These are phyloP conservation scores for Etia nguti DNA, from an alignment of 2,113 vertebrate genomes.

Conservation along the genomic window DNA sequence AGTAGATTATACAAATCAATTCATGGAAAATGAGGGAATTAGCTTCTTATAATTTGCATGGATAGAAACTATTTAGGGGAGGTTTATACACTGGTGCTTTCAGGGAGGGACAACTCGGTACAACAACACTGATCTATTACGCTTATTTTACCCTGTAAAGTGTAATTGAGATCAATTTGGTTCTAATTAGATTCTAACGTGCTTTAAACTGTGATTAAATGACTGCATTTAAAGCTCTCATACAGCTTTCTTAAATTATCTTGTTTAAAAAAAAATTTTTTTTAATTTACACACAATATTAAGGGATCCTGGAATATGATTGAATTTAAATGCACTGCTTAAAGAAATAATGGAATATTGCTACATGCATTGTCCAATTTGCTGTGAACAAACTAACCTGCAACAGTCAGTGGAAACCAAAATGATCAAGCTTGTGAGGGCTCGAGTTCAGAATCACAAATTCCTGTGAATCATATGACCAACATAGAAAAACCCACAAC, in stretches of 20 bases:
- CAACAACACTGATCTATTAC: not conserved
- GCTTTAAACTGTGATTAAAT: not conserved
- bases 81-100: too few relatives aligned
- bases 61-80: too few relatives aligned
- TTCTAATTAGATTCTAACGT: not conserved
- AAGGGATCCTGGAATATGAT: not conserved
- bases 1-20: not conserved
- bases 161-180: not conserved
- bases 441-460: not conserved
- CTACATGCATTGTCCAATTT: not conserved
- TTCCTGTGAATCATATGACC: not conserved
- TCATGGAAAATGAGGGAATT: not conserved
- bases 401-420: not conserved
- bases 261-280: not conserved
- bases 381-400: not conserved
- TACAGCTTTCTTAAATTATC: too few relatives aligned
- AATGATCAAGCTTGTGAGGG: accelerated
- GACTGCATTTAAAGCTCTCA: too few relatives aligned
- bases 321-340: not conserved
- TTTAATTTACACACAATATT: not conserved
- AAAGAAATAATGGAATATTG: too few relatives aligned
- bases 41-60: not conserved
- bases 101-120: too few relatives aligned
- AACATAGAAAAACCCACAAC: accelerated
- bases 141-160: not conserved